Conservation (phyloP, 2,888 invertebrate species). For the Ichneumon xanthorius region DNA sequence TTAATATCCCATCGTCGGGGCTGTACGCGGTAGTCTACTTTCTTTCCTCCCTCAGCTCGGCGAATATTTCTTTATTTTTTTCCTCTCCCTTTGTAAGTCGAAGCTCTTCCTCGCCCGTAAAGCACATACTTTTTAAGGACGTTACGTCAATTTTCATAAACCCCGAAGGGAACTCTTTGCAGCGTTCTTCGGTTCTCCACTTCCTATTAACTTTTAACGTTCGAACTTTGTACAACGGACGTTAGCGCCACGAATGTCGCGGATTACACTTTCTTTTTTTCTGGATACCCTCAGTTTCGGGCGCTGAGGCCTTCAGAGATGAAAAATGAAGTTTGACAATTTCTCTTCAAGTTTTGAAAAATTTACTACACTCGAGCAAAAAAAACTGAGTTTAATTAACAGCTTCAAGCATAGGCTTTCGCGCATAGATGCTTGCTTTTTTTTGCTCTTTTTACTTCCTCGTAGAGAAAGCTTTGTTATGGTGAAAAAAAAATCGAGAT, state of each 20-base stretch:
- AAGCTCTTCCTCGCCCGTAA: neutral
- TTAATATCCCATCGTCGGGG: conserved; percentile 17
- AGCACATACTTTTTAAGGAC: conserved; percentile 16
- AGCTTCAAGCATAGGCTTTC: neutral
- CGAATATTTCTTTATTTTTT: neutral
- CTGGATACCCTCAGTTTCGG: neutral
- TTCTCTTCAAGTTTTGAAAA: neutral
- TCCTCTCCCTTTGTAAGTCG: neutral
- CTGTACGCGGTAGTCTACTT: neutral
- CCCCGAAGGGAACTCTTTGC: neutral
- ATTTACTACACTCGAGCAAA: neutral
- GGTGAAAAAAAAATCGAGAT: too few species aligned
- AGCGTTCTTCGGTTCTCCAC: neutral
- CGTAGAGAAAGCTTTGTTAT: too few species aligned
- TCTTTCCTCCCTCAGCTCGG: neutral
- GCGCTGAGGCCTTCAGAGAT: neutral
- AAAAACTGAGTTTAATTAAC: neutral
- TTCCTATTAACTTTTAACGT: neutral
- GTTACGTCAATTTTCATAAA: conserved; percentile 4
- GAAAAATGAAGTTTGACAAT: neutral
- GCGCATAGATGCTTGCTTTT: neutral
- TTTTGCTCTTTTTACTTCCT: neutral
- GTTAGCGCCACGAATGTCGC: neutral
- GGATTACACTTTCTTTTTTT: neutral
- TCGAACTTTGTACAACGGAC: conserved; percentile 4